Evolutionary conservation across 2,888 invertebrate species (phyloP).

Genomic region (Neria commutata): DNA sequence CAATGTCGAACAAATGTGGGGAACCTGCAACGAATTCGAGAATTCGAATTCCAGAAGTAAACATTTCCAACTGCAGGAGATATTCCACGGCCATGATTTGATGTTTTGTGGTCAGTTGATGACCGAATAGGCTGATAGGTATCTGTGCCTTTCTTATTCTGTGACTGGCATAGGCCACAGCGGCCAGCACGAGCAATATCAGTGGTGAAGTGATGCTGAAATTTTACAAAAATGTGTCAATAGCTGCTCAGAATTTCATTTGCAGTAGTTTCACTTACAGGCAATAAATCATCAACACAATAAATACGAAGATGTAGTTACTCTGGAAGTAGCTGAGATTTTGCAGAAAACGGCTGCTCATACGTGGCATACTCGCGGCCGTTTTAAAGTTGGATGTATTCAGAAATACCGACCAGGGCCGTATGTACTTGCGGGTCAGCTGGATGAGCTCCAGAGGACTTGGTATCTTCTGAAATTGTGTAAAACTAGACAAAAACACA

Average conservation of each 20-base stretch:
- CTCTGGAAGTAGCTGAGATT: constrained; percentile 91
- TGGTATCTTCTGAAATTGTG: constrained; percentile 47
- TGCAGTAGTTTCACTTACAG: constrained; percentile 79
- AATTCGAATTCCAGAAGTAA: no score
- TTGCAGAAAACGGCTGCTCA: constrained; percentile 77
- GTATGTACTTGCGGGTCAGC: constrained; percentile 66
- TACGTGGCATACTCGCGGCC: constrained; percentile 77
- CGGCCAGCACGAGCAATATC: constrained; percentile 81
- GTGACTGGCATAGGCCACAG: constrained; percentile 80
- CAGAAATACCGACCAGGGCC: constrained; percentile 78
- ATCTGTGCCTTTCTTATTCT: constrained; percentile 68
- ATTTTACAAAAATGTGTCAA: no score
- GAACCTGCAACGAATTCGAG: no score
- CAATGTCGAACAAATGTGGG: no score
- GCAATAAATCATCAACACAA: constrained; percentile 87
- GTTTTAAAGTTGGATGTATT: constrained; percentile 73
- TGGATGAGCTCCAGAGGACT: constrained; percentile 50
- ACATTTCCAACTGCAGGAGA: no score
- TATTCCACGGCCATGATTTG: constrained; percentile 83
- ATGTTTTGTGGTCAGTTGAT: constrained; percentile 77
- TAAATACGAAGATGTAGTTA: constrained; percentile 89
- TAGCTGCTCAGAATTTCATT: no score
- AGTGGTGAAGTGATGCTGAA: constrained; percentile 86
- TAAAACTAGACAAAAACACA: constrained; percentile 33
- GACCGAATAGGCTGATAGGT: constrained; percentile 66